These are phyloP conservation scores for Numida meleagris DNA, from an alignment of 2,113 vertebrate species.

Conservation along the genomic window DNA sequence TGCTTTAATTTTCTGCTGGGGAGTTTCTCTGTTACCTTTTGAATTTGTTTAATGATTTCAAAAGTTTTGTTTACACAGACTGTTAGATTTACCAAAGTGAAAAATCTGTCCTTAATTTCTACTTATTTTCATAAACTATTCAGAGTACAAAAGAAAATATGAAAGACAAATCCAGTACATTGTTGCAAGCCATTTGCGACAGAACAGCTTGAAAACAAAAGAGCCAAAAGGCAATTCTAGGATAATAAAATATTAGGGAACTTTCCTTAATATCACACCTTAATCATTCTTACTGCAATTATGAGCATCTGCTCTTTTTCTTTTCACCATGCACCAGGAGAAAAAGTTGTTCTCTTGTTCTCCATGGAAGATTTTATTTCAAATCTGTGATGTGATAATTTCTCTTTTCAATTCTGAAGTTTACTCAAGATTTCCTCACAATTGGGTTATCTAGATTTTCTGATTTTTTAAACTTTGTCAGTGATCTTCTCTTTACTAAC, in stretches of 20 bases:
- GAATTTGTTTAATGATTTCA: background rate
- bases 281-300: background rate
- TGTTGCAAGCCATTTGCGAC: background rate
- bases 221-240: background rate
- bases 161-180: background rate
- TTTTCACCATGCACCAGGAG: accelerated
- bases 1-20: background rate
- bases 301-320: background rate
- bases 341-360: background rate
- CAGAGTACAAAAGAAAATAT: background rate
- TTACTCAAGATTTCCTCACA: background rate
- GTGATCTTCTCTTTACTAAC: background rate
- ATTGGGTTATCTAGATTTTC: background rate
- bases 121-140: background rate
- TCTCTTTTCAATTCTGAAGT: background rate
- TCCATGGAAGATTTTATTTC: background rate
- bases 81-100: background rate
- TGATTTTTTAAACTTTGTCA: background rate
- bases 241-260: background rate
- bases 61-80: background rate
- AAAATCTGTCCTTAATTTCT: background rate
- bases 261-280: background rate
- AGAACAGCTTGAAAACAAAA: background rate
- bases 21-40: background rate
- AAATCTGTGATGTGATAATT: background rate